Conservation (phyloP, 1,140 invertebrate genomes). For the Pinna nobilis region DNA sequence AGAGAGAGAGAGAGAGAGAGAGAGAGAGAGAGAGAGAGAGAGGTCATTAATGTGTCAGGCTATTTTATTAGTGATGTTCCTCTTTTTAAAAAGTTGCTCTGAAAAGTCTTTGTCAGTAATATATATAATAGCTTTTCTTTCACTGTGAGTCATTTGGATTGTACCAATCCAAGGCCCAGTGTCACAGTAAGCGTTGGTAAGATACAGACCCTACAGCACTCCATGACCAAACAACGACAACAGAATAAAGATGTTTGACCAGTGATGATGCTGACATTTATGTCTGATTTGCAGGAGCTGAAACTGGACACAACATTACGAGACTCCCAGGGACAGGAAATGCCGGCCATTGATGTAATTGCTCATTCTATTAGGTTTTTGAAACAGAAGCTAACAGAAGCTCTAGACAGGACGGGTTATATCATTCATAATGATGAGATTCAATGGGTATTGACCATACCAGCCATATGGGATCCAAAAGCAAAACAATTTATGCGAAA, state of each 20-base stretch:
- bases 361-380: conserved; percentile 16
- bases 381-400: not conserved
- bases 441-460: conserved; percentile 19
- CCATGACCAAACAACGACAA: not conserved
- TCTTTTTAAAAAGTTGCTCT: too few relatives aligned
- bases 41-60: too few relatives aligned
- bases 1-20: too few relatives aligned
- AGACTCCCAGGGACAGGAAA: not conserved
- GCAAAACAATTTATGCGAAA: conserved; percentile 35
- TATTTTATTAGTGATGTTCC: too few relatives aligned
- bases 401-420: not conserved
- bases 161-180: not conserved
- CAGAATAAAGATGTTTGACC: not conserved
- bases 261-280: not conserved
- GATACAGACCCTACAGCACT: not conserved
- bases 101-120: too few relatives aligned
- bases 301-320: not conserved
- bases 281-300: not conserved
- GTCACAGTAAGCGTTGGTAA: not conserved
- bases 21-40: too few relatives aligned
- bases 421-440: conserved; percentile 22
- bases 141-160: not conserved
- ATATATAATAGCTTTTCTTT: too few relatives aligned
- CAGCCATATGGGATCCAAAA: conserved; percentile 30
- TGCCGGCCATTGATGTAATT: conserved; percentile 22